Percentiles rank a stretch among this genome's conserved stretches.
Evolutionary conservation across 2,797 vertebrate species (phyloP).

Genomic region (Heteromormyrus szaboi): DNA sequence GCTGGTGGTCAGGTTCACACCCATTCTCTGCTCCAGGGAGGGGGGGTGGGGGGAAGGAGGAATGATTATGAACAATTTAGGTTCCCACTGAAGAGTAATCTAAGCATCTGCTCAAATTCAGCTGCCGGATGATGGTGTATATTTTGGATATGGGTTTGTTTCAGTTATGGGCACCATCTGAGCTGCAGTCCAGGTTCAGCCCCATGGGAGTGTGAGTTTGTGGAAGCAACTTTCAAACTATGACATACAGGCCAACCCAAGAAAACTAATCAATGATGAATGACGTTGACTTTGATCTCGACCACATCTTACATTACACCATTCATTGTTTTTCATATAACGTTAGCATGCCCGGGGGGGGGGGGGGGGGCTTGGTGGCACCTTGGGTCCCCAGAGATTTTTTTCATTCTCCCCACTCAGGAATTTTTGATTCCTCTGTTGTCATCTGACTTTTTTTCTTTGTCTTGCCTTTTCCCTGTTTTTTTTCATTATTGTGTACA

Average conservation of each 20-base stretch:
- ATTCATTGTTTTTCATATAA: not conserved
- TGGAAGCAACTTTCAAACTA: not conserved
- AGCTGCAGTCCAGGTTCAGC: not conserved
- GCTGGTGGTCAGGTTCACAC: constrained; percentile 71
- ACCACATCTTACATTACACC: not conserved
- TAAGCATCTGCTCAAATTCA: not conserved
- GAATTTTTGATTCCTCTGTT: not conserved
- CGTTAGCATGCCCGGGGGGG: not conserved
- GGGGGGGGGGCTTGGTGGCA: too few species aligned
- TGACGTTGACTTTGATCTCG: not conserved
- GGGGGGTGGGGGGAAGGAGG: not conserved
- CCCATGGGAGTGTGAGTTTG: not conserved
- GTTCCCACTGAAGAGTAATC: not conserved
- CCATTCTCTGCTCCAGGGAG: constrained; percentile 58
- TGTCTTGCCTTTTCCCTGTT: not conserved
- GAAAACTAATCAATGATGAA: not conserved
- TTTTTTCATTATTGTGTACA: not conserved
- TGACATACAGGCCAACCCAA: not conserved
- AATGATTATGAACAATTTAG: not conserved
- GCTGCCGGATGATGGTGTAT: not conserved
- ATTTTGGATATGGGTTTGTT: not conserved
- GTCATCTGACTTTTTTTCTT: not conserved
- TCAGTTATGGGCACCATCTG: not conserved
- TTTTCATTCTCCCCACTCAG: not conserved
- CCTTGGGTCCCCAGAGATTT: not conserved